Conservation (phyloP, 1,140 invertebrate species). For the Atta cephalotes region DNA sequence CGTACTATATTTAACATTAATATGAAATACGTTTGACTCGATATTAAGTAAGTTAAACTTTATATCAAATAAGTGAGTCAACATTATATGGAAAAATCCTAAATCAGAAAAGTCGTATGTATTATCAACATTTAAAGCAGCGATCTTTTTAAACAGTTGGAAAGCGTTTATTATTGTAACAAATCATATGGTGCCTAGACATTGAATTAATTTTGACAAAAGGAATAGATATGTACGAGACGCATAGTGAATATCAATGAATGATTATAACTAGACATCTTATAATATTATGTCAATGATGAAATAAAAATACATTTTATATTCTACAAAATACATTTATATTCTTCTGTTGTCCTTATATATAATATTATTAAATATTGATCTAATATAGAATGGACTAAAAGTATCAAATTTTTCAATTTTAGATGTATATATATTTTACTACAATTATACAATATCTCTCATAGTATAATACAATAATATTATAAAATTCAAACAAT, state of each 20-base stretch:
- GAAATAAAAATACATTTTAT: conserved; percentile 74
- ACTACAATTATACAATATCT: conserved; percentile 6
- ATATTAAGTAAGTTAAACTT: conserved; percentile 29
- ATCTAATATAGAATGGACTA: conserved; percentile 5
- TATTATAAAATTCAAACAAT: background rate
- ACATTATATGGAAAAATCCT: conserved; percentile 22
- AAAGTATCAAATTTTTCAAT: too few species aligned
- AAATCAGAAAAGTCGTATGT: conserved; percentile 30
- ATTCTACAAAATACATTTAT: conserved; percentile 43
- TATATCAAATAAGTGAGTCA: conserved; percentile 16
- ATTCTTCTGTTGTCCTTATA: conserved; percentile 18
- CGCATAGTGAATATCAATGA: conserved; percentile 25
- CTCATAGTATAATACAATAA: background rate
- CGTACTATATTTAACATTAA: conserved; percentile 18
- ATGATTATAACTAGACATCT: conserved; percentile 57
- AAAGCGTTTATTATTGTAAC: conserved; percentile 52
- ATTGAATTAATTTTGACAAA: conserved; percentile 54
- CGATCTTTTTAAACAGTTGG: conserved; percentile 38
- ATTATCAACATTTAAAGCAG: conserved; percentile 34
- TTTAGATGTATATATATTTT: conserved; percentile 8
- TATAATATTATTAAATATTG: background rate
- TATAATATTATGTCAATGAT: conserved; percentile 69
- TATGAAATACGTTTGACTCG: conserved; percentile 15
- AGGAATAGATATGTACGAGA: conserved; percentile 28
- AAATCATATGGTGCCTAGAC: conserved; percentile 62